Base-by-base conservation (phyloP, 2,797 vertebrate genomes). In the Helostoma temminkii region DNA sequence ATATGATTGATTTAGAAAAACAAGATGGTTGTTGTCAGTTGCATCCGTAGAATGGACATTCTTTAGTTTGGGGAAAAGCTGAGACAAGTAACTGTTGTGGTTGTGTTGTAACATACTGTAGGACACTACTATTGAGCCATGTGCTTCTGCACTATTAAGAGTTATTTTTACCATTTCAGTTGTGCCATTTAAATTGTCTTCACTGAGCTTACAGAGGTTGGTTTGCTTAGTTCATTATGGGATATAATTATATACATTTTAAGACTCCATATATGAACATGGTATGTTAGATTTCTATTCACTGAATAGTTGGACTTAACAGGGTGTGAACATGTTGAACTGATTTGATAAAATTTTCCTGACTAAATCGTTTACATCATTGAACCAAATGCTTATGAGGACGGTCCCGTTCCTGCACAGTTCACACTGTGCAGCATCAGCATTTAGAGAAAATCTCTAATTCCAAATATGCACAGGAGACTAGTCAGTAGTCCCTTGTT, bases 141-240 rank as follows among this genome's bases (percentile, higher is more conserved):
- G n/a, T 56, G 26, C 60, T 18, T 56, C 43, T 70, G 48, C 0
- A 24, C 58, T 62, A 22, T 75, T 62, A 52, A 65, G 57, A 72
- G 43, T 71, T 70, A 45, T 57, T 34, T 36, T 60, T 41, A 8
- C 34, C 10, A 47, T 73, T 76, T 60, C 30, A 78, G 39, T 74
- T 66, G 54, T 43, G 63, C 46, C 14, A 36, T 60, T 45, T 49
- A 61, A 32, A 71, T 68, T 56, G 37, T 78, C 24, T 75, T 67
- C 62, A 30, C 58, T 28, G 39, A 16, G 21, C 60, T 63, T 18
- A 41, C 45, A 25, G 50, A 71, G 34, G 54, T 63, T 72, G 59
- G 74, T 74, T 61, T 47, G 56, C 78, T 78, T 60, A 63, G 73
- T 71, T 61, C 45, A 49, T 84, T 55, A 75, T 59, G 37, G 30